Evolutionary conservation across 1,140 invertebrate genomes (phyloP).

Genomic region (Pogonognathellus flavescens): DNA sequence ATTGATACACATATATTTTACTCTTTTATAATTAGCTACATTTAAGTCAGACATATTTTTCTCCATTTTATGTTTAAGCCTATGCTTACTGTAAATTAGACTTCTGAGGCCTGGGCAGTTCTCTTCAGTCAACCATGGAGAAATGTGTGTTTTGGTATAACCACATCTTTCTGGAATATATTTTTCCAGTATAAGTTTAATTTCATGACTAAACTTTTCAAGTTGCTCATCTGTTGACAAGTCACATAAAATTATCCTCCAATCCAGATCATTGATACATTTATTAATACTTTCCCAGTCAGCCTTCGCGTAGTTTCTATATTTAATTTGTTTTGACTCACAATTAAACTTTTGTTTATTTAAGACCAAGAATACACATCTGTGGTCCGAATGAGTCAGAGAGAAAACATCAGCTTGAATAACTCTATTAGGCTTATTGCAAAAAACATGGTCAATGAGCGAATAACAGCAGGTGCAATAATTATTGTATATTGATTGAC

Average conservation of each 20-base stretch:
- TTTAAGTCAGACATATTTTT: background rate
- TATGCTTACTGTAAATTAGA: background rate
- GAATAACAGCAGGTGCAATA: too few relatives aligned
- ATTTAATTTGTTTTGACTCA: too few relatives aligned
- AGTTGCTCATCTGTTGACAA: background rate
- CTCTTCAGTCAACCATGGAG: background rate
- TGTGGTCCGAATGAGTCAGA: background rate
- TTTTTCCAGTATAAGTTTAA: background rate
- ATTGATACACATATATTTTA: too few relatives aligned
- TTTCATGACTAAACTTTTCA: background rate
- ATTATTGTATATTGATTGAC: too few relatives aligned
- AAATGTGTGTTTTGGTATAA: background rate
- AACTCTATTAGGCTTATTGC: too few relatives aligned
- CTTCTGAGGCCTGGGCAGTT: background rate
- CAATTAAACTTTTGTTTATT: background rate
- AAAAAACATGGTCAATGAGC: too few relatives aligned
- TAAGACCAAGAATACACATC: background rate
- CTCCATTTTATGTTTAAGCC: background rate
- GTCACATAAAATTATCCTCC: background rate
- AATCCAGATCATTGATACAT: background rate
- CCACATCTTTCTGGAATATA: background rate
- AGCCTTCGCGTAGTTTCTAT: background rate
- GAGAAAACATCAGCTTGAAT: too few relatives aligned
- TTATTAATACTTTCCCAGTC: background rate
- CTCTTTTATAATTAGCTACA: too few relatives aligned